A percentile compares a stretch with the other conserved stretches of the same genome.
These are phyloP conservation scores for Neogobius melanostomus DNA, from an alignment of 2,113 vertebrate species.

Conservation along the genomic window DNA sequence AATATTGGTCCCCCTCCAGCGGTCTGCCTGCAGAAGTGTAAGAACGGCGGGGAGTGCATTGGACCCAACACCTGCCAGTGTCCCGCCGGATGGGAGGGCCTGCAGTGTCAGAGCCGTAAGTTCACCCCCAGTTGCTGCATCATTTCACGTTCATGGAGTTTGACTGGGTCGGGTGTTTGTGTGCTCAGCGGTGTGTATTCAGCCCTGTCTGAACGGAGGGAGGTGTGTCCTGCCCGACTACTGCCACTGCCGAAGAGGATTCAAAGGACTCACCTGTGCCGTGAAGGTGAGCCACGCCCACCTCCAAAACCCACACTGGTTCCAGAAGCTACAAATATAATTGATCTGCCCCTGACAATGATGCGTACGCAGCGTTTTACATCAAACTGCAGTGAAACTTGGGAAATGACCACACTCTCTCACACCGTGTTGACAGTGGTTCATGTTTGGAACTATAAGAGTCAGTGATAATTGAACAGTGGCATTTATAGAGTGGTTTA, in stretches of 20 bases:
- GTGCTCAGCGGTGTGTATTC: conserved; percentile 81
- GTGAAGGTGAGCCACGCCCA: conserved; percentile 66
- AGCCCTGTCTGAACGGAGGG: conserved; percentile 84
- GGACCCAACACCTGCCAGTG: conserved; percentile 84
- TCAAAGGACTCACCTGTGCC: conserved; percentile 80
- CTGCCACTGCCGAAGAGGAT: conserved; percentile 83
- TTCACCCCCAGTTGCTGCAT: neutral
- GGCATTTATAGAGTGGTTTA: too few species aligned
- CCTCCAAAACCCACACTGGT: too few species aligned
- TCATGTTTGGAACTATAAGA: too few species aligned
- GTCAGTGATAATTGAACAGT: too few species aligned
- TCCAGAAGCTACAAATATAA: too few species aligned
- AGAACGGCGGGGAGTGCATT: conserved; percentile 86
- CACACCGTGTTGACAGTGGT: too few species aligned
- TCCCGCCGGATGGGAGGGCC: conserved; percentile 82
- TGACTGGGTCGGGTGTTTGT: neutral
- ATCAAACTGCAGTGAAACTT: too few species aligned
- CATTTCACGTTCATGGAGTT: neutral
- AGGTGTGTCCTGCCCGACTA: conserved; percentile 81
- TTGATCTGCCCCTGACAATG: too few species aligned
- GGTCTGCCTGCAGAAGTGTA: conserved; percentile 88
- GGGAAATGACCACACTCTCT: too few species aligned
- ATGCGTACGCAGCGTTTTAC: too few species aligned
- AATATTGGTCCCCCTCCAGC: conserved; percentile 64
- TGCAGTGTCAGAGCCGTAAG: conserved; percentile 87